Base-by-base conservation (phyloP, 2,888 invertebrate species). In the Steromphala cineraria region DNA sequence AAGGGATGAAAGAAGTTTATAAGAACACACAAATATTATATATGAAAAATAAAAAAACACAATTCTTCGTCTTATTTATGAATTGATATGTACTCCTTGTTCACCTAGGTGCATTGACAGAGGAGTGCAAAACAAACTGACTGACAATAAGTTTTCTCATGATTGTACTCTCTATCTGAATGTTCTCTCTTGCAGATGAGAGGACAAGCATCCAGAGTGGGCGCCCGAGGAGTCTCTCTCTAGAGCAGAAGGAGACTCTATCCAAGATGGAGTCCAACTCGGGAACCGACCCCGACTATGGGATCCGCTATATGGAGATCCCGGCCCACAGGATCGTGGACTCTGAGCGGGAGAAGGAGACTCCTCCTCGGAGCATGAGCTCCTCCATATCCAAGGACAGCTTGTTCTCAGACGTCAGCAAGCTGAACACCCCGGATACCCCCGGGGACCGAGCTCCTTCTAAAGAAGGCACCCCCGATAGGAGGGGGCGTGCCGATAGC, bases 341-440 rank as follows among this genome's bases (percentile, higher is more conserved):
- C 19, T 15, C 67, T 28, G 40, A 40, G 17, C 75, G 80, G 36
- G 81, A 83, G 75, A 81, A 79, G 28, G 56, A 52, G 67, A 85
- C 85, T 8, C 85, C 87, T 13, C 83, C 85, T 19, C 80, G 81
- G 53, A 88, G 85, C 75, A 71, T 85, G 53, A 75, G 83, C 21
- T 86, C 88, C 3, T 86, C 86, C 1, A 21, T 88, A 67, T 88
- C 89, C 40, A 87, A 84, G 40, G 88, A 89, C 81, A 87, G 87
- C 76, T 82, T 87, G 67, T 79, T 82, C 36, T 71, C 83, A n/a
- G 85, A 87, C 52, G 80, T 82, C 1, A 75, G 75, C 71, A 75
- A 80, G 74, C 55, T 80, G 67, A 76, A 78, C 52, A 78, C 82
- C 19, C 52, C 74, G 40, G 81, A 83, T 52, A 80, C 81, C 28